Base-by-base conservation (phyloP, 2,888 invertebrate species). In the Julus scanicus region DNA sequence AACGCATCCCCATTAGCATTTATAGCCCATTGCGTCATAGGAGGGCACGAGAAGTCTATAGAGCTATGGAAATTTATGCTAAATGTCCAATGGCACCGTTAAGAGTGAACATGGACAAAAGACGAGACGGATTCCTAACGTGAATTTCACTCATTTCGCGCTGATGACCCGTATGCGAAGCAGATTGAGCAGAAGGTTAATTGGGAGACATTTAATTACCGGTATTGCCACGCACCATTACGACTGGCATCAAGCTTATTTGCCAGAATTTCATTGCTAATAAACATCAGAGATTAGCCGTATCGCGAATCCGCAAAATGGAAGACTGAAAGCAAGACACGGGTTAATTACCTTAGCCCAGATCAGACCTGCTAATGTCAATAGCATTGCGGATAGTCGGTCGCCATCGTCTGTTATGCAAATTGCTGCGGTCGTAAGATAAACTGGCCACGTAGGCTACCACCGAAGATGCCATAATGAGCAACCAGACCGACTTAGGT, bases 231-330 rank as follows among this genome's bases (percentile, higher is more conserved):
- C 15, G 80, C 80, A 37, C 37, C 5, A 80, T 80, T 80, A 80
- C 80, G 80, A 80, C 80, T 80, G 80, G 80, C 80, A 80, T 80
- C 29, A 37, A 80, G 37, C 80, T 37, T 80, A 80, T 80, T 80
- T 80, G 80, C 80, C 80, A 80, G 80, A 80, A 80, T 80, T 80
- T 80, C 80, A 80, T 80, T 80, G 80, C 80, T 80, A 80, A 80
- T 80, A 80, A 80, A 80, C 80, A 80, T 80, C 80, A 80, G 37
- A 80, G 80, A 80, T 80, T 80, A 80, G 80, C 80, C 37, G 80
- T 80, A 80, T 80, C 80, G 29, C 29, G 80, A 80, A 29, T 80
- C 80, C 80, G 80, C 80, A 80, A 80, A 80, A 80, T 37, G 80
- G 80, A 37, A 29, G 80, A 80, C 80, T 13, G 37, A 80, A 37